Base-by-base conservation (phyloP, 2,797 vertebrate species). In the Cossypha caffra region DNA sequence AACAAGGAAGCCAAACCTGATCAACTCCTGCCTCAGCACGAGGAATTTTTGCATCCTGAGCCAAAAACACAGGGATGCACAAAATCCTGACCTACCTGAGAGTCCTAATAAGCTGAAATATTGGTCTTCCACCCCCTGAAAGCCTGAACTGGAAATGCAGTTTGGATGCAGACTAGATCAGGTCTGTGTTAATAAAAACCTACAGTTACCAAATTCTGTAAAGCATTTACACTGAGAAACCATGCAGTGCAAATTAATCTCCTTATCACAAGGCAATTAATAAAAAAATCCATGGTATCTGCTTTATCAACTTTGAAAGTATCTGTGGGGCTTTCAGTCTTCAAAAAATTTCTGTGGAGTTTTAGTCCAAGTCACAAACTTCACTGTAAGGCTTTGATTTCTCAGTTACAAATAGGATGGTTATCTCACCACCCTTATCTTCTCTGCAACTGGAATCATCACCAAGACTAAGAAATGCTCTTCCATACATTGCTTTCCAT, bases 71-170 rank as follows among this genome's bases (percentile, higher is more conserved):
- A 64, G 72, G 48, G 86, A 87, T 69, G 42, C 84, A 86, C 84
- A 86, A 94, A 92, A 78, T 59, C 51, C 72, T 92, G 87, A 62
- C 75, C 82, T 66, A 94, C 89, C 95, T 88, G 95, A 63, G 52
- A 89, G 89, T 62, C 55, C 62, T 81, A 51, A 77, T 5, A 38
- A 62, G 75, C 28, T 54, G 9, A 45, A 83, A 63, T 10, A 38
- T 4, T 35, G 29, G 21, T 24, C 29, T 59, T 42, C 7, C 50
- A 14, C 26, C n/a, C 23, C 62, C 7, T 10, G n/a, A 57, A 54
- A 62, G 17, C 28, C 52, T 81, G 43, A 58, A 25, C 31, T 13
- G 33, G 48, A 86, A 88, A 68, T 38, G 63, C 47, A 38, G 38
- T 40, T 87, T 28, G 72, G 37, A 23, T 61, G 57, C 48, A 73